These are phyloP conservation scores for Lerista edwardsae DNA, from an alignment of 2,797 vertebrate species.

Conservation along the genomic window DNA sequence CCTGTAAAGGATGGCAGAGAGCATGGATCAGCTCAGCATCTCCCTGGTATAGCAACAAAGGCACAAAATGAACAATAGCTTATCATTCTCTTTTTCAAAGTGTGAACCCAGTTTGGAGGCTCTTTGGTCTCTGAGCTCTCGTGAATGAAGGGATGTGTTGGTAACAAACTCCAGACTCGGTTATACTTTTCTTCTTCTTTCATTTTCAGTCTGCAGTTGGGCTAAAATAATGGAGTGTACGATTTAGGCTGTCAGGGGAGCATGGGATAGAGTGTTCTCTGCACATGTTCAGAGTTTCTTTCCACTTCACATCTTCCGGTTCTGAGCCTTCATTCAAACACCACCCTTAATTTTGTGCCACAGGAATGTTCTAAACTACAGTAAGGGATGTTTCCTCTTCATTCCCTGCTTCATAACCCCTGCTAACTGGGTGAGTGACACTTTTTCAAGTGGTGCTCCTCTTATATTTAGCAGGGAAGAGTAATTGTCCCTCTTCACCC, in stretches of 20 bases:
- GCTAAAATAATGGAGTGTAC: neutral
- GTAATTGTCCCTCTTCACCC: too few species aligned
- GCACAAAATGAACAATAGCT: neutral
- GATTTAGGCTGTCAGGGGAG: neutral
- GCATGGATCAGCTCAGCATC: neutral
- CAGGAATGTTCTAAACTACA: neutral
- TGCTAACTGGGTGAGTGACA: too few species aligned
- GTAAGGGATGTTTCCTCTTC: neutral
- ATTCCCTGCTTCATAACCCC: too few species aligned
- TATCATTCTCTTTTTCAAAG: neutral
- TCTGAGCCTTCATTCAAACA: neutral
- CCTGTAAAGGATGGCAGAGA: neutral
- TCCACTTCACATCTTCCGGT: neutral
- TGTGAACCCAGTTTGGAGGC: neutral
- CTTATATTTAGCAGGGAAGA: too few species aligned
- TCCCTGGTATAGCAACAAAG: too few species aligned
- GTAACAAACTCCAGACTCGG: neutral
- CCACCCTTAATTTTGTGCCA: neutral
- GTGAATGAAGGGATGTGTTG: neutral
- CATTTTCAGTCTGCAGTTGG: neutral
- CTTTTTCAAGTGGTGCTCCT: too few species aligned
- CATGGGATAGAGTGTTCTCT: neutral
- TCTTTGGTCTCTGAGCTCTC: neutral
- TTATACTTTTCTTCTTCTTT: neutral
- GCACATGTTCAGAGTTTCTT: neutral